Evolutionary conservation across 2,113 vertebrate species (phyloP), one percentile per base, ranked within the genome.

Genomic region (Megaptera novaeangliae): DNA sequence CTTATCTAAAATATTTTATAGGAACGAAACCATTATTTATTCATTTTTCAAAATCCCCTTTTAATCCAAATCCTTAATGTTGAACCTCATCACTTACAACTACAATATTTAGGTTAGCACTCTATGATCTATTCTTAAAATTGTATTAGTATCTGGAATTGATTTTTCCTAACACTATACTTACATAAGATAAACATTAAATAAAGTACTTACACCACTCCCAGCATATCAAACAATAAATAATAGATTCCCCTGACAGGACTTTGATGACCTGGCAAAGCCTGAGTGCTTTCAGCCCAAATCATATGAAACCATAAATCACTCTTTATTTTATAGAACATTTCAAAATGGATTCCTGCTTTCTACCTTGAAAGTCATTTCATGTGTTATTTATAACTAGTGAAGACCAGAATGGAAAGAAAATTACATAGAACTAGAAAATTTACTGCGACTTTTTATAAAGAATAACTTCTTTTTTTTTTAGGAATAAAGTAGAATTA

Each of bases 321-420:
- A 99, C 96, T 98, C 98, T 98, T 99, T 98, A 99, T 99, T 99
- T 99, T 98, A 99, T 98, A 98, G 98, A 99, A 99, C 99, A 99
- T 99, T 99, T 99, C 98, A 99, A 99, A 99, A 99, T 98, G 97
- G 98, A 99, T 99, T 98, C 99, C 98, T 98, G 98, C 98, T 98
- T 99, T 99, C 98, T 98, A 99, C 99, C 99, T 99, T 99, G 98
- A 99, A 99, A 99, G 98, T 99, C 98, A 99, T 99, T 99, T 99
- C 98, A 98, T 97, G 97, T 98, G 98, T 99, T 99, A 99, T 99
- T 99, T 99, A 99, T 99, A 99, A 99, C 98, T 98, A 97, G 95
- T 74, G 98, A 99, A 98, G 98, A 98, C 78, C 97, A 98, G 97
- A 98, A 98, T 92, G 95, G 98, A 98, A 98, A 98, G 98, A 98